These are phyloP conservation scores for Choloepus hoffmanni DNA, from an alignment of 2,113 vertebrate species.

Conservation along the genomic window DNA sequence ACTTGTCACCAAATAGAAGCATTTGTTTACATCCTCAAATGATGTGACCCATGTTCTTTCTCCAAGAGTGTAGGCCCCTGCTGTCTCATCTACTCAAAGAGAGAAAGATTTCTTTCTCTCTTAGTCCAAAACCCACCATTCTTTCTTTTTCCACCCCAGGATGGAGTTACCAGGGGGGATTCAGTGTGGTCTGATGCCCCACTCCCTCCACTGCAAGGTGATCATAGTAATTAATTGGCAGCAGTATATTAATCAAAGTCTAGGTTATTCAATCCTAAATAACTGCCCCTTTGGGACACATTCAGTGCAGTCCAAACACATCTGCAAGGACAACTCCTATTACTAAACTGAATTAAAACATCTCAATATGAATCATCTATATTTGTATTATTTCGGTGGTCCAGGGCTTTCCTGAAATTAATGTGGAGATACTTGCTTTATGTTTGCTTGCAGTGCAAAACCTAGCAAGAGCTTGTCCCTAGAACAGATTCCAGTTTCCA, in stretches of 20 bases:
- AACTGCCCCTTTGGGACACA: background rate
- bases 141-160: background rate
- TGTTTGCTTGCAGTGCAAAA: slow-evolving; percentile 18
- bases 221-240: background rate
- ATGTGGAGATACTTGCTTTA: slow-evolving; percentile 13
- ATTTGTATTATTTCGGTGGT: slow-evolving; percentile 43
- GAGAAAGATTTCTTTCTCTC: background rate
- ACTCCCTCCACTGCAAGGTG: background rate
- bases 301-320: background rate
- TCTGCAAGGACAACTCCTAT: slow-evolving; percentile 1
- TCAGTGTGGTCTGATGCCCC: background rate
- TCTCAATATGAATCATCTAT: slow-evolving; percentile 17
- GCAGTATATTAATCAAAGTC: background rate
- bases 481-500: slow-evolving; percentile 12
- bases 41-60: background rate
- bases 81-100: background rate
- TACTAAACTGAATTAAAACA: slow-evolving; percentile 51
- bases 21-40: background rate
- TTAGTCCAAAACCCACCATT: background rate
- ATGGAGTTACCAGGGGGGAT: background rate
- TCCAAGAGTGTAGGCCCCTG: background rate
- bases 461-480: background rate
- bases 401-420: slow-evolving; percentile 54
- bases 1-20: background rate
- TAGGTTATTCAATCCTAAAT: slow-evolving; percentile 28